Base-by-base conservation (phyloP, 1,140 invertebrate species). In the Bombus pascuorum region DNA sequence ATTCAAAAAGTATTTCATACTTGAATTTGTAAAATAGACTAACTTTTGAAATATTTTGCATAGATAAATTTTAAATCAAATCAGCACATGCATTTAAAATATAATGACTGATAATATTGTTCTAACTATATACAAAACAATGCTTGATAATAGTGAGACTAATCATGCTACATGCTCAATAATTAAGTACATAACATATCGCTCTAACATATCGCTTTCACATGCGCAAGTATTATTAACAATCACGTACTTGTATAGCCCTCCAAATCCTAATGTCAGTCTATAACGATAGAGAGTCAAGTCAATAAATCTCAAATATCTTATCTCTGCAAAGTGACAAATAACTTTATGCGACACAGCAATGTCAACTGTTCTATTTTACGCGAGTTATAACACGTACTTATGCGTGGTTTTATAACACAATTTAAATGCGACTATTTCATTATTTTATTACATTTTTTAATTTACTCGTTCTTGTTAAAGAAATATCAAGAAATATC, bases 231-330 rank as follows among this genome's bases (percentile, higher is more conserved):
- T 76, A 86, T 83, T 75, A 79, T 85, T 79, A 86, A 82, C 77
- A 83, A 90, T 87, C 90, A 97, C 96, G 90, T 97, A 97, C 97
- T 97, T 97, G 97, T 93, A 97, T 95, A 87, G 96, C 96, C 95
- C 96, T 96, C 97, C 97, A 97, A 94, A 97, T 96, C 96, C 96
- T 96, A 95, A 96, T 95, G 95, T 97, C 96, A 89, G 96, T 96
- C 97, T 97, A 95, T 90, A 95, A 87, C 65, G 79, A 66, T 88
- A 91, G 83, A 90, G 70, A 92, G 44, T 88, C 79, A 91, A 57
- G 83, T 90, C 78, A 87, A 85, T 87, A 87, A 65, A 81, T 88
- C 39, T 77, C 34, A 57, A 85, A 80, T 85, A 85, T 80, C 77
- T 85, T 85, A 85, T 85, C 83, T 85, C 77, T 85, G 77, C 77